phyloP scores from a whole-genome alignment of 2,113 vertebrate species.

The Hyaena hyaena region DNA sequence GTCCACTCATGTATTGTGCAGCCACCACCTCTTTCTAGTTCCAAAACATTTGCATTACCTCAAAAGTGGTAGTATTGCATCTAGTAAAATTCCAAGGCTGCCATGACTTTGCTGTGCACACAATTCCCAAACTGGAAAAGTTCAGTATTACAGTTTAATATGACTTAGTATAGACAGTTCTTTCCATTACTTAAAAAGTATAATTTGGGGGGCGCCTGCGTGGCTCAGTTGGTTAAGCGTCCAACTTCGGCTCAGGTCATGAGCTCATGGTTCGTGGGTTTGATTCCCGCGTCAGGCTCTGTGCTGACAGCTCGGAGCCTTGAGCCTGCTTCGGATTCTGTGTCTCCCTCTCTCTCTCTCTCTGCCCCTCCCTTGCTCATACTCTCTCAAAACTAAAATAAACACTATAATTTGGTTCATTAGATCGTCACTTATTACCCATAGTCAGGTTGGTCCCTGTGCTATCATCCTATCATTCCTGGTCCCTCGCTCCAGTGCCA shows the following conservation, averaged over 20 bases:
- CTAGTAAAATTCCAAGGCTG: not conserved
- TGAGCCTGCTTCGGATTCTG: too few relatives aligned
- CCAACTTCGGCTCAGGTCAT: too few relatives aligned
- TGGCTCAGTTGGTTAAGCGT: too few relatives aligned
- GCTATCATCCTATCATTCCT: not conserved
- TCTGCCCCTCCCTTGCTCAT: too few relatives aligned
- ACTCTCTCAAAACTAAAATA: too few relatives aligned
- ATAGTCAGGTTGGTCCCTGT: too few relatives aligned
- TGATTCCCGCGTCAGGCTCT: rapidly evolving
- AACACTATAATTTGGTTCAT: not conserved
- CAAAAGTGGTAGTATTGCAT: not conserved
- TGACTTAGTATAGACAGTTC: not conserved
- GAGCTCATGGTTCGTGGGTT: too few relatives aligned
- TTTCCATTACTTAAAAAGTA: not conserved
- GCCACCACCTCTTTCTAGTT: not conserved
- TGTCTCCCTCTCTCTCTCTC: too few relatives aligned
- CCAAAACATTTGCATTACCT: not conserved
- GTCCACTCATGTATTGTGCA: not conserved
- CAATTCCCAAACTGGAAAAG: not conserved
- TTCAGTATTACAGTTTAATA: not conserved
- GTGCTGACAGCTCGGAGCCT: too few relatives aligned
- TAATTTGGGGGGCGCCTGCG: too few relatives aligned
- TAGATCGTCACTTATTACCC: not conserved
- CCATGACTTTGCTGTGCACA: not conserved
- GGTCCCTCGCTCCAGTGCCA: not conserved